Evolutionary conservation across 2,888 invertebrate species (phyloP).

Genomic region (Luperina nickerlii): DNA sequence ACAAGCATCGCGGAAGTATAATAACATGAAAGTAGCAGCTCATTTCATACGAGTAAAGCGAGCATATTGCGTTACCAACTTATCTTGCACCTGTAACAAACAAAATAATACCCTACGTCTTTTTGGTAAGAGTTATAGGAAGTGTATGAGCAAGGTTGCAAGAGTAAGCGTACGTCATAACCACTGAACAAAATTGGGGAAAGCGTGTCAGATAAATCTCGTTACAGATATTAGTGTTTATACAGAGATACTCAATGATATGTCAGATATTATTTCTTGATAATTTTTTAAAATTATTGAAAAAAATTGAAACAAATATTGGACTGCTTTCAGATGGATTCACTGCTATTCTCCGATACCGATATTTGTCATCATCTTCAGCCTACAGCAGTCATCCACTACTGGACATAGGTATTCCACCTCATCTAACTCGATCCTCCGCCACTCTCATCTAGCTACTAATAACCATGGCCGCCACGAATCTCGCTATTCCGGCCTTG

Average conservation of each 20-base stretch:
- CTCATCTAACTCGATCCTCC: background rate
- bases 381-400: background rate
- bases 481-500: fast-evolving
- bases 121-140: constrained; percentile 24
- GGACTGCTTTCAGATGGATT: background rate
- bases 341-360: too few species aligned
- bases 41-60: constrained; percentile 66
- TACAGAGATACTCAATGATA: constrained; percentile 42
- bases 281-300: background rate
- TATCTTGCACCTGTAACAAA: background rate
- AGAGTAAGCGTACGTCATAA: constrained; percentile 75
- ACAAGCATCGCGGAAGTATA: constrained; percentile 32
- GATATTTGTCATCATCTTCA: background rate
- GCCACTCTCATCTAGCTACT: background rate
- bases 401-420: background rate
- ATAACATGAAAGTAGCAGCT: constrained; percentile 54
- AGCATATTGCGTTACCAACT: constrained; percentile 57
- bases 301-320: background rate
- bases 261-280: background rate
- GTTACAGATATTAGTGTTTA: constrained; percentile 69
- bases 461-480: too few species aligned
- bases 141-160: constrained; percentile 45
- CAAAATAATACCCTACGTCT: constrained; percentile 13
- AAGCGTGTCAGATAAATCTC: constrained; percentile 79
- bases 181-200: constrained; percentile 77